These are phyloP conservation scores for Caenorhabditis remanei DNA, from an alignment of 1,140 invertebrate species.

Conservation along the genomic window DNA sequence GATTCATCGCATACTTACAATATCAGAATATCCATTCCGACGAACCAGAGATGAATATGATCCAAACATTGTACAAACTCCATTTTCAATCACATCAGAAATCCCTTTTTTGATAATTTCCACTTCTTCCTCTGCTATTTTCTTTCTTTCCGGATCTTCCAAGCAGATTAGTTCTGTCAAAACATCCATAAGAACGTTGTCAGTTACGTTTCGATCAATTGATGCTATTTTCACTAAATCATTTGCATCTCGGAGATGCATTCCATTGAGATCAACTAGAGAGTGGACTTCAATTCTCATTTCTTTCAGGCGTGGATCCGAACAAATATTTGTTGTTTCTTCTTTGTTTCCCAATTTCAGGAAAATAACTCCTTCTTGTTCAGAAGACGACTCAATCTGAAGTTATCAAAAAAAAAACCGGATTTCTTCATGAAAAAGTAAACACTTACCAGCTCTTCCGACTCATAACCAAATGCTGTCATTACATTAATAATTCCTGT, in stretches of 20 bases:
- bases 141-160: not conserved
- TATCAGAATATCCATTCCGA: constrained; percentile 1
- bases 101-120: not conserved
- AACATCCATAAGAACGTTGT: not conserved
- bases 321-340: not conserved
- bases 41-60: not conserved
- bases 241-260: not conserved
- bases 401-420: not conserved
- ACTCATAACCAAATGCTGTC: too few species aligned
- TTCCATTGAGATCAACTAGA: not conserved
- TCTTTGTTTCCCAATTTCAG: not conserved
- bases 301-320: not conserved
- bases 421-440: too few species aligned
- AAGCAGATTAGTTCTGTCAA: not conserved
- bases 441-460: too few species aligned
- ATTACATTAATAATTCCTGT: too few species aligned
- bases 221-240: not conserved
- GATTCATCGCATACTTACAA: not conserved
- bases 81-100: not conserved
- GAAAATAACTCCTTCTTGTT: not conserved
- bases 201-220: not conserved
- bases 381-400: not conserved
- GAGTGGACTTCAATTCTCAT: not conserved
- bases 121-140: not conserved
- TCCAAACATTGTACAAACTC: not conserved